These are phyloP conservation scores for Eutrigla gurnardus DNA, from an alignment of 2,797 vertebrate genomes.

Conservation along the genomic window DNA sequence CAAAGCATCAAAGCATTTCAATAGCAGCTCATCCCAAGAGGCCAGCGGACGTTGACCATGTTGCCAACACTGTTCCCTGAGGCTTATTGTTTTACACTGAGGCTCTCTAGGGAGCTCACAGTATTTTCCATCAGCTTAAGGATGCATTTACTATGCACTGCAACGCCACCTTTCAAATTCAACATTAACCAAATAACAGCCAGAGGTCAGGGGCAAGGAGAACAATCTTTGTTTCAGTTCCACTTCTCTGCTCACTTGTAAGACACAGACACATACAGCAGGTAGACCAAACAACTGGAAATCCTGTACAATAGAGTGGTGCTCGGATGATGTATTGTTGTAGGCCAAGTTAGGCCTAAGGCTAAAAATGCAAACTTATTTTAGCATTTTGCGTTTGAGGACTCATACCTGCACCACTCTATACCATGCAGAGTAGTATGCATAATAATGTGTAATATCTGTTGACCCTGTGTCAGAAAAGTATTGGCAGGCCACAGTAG, in stretches of 20 bases:
- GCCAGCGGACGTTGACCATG: constrained; percentile 12
- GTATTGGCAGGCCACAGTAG: neutral
- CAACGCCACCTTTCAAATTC: neutral
- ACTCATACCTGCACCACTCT: too few species aligned
- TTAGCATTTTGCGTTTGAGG: too few species aligned
- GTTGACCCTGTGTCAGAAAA: neutral
- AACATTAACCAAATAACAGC: neutral
- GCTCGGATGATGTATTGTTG: too few species aligned
- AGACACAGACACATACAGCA: neutral
- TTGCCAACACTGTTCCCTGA: constrained; percentile 7
- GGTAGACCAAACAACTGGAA: neutral
- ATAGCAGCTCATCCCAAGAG: constrained; percentile 6
- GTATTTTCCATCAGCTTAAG: neutral
- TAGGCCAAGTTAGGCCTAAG: too few species aligned
- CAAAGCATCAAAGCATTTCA: constrained; percentile 1
- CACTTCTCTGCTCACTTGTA: neutral
- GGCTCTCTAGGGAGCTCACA: constrained; percentile 2
- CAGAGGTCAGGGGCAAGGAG: neutral
- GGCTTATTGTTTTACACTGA: constrained; percentile 20
- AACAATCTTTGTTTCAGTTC: neutral
- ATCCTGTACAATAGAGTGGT: neutral
- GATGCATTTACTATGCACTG: neutral
- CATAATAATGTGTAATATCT: neutral
- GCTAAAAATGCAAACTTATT: too few species aligned
- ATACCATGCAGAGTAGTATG: neutral